Evolutionary conservation across 2,797 vertebrate genomes (phyloP).

Genomic region (Somateria mollissima): DNA sequence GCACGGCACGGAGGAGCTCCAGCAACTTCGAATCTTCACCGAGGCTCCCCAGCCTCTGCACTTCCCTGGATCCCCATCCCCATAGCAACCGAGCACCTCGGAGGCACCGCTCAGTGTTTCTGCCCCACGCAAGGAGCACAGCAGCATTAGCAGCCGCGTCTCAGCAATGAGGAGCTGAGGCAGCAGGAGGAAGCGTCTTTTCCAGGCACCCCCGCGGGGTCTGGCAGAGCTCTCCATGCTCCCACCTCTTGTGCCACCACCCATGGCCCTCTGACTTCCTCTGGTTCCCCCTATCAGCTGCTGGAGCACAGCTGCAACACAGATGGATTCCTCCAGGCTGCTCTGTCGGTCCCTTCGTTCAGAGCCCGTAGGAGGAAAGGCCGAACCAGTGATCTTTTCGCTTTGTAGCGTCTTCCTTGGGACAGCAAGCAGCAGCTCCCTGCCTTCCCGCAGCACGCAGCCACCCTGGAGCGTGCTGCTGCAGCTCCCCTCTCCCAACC

Average conservation of each 20-base stretch:
- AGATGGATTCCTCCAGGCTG: not conserved
- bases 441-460: accelerated
- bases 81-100: not conserved
- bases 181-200: not conserved
- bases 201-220: not conserved
- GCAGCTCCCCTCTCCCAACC: not conserved
- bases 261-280: not conserved
- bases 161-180: not conserved
- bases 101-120: not conserved
- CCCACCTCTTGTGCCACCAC: not conserved
- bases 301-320: not conserved
- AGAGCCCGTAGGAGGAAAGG: not conserved
- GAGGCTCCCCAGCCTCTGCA: not conserved
- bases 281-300: not conserved
- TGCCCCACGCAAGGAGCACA: too few relatives aligned
- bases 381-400: accelerated
- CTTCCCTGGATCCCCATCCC: not conserved
- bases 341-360: not conserved
- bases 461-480: not conserved
- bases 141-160: not conserved
- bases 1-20: not conserved
- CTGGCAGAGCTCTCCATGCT: accelerated
- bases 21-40: not conserved
- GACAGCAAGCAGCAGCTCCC: not conserved
- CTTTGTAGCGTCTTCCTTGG: not conserved